Evolutionary conservation across 2,113 vertebrate genomes (phyloP), one percentile per base, ranked within the genome.

Genomic region (Myiopsitta monachus): DNA sequence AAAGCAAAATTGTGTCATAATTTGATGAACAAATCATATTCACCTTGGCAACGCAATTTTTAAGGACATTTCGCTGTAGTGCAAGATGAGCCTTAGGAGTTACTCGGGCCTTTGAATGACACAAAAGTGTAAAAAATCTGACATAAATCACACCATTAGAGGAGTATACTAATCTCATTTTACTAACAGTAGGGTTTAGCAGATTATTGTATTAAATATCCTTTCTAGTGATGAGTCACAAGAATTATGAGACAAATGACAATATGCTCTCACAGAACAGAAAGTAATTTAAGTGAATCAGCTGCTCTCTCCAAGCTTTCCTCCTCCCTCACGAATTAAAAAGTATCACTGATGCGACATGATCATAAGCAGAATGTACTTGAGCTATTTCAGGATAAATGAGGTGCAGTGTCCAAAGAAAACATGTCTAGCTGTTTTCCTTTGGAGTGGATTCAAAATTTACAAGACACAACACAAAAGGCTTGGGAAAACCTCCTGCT

Each of bases 211-310:
- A 88, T 92, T 80, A 83, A 94, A 62, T 28, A 90, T 30, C 26
- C 73, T 86, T 90, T 77, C 44, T 74, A 77, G 76, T 28, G 57
- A 90, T 90, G 88, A 88, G 61, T 83, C 87, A 83, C 68, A 94
- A 93, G 82, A 93, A 44, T 72, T 43, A 83, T 44, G 72, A 81
- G 72, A 70, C 30, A 74, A 86, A 95, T 90, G 83, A 83, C 1
- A 1, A 70, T 39, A 51, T 57, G 24, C 54, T 92, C 18, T 83
- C 81, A 59, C 14, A 67, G 75, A 80, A 84, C 16, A 82, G 61
- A 70, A 74, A 83, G 44, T 27, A 41, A 68, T 18, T 13, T 18
- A 67, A 82, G 36, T 77, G 81, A 90, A 73, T 94, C 82, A 85
- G 38, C 33, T 86, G 70, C 67, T 85, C 23, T 69, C 49, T 90